Evolutionary conservation across 2,113 vertebrate genomes (phyloP).

Genomic region (Glareola pratincola): DNA sequence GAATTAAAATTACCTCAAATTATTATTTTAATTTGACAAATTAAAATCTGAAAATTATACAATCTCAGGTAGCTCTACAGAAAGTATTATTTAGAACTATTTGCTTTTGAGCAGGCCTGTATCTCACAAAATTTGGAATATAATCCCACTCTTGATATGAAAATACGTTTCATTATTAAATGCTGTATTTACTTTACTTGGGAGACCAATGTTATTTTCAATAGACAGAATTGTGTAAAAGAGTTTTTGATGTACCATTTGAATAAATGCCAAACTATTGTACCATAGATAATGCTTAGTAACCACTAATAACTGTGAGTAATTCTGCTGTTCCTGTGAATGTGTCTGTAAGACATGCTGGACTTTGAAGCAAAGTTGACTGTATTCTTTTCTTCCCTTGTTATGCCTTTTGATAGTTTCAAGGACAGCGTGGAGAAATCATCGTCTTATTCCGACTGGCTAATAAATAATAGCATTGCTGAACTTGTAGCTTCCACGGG

Average conservation of each 20-base stretch:
- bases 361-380: background rate
- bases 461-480: conserved; percentile 96
- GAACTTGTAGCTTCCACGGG: conserved; percentile 97
- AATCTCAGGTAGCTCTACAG: background rate
- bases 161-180: background rate
- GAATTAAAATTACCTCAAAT: background rate
- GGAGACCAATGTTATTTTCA: background rate
- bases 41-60: background rate
- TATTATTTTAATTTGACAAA: background rate
- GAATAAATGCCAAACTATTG: background rate
- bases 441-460: conserved; percentile 91
- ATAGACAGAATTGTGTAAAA: background rate
- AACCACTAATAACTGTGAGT: background rate
- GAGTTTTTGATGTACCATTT: background rate
- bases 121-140: background rate
- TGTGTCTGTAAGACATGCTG: background rate
- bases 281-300: background rate
- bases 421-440: conserved; percentile 96
- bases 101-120: background rate
- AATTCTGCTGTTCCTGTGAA: background rate
- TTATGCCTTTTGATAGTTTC: conserved; percentile 77
- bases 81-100: background rate
- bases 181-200: background rate
- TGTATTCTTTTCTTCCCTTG: conserved; percentile 17
- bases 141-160: background rate